Evolutionary conservation across 1,140 invertebrate genomes (phyloP), one percentile per base, ranked within the genome.

Genomic region (Drosophila pallidifrons): DNA sequence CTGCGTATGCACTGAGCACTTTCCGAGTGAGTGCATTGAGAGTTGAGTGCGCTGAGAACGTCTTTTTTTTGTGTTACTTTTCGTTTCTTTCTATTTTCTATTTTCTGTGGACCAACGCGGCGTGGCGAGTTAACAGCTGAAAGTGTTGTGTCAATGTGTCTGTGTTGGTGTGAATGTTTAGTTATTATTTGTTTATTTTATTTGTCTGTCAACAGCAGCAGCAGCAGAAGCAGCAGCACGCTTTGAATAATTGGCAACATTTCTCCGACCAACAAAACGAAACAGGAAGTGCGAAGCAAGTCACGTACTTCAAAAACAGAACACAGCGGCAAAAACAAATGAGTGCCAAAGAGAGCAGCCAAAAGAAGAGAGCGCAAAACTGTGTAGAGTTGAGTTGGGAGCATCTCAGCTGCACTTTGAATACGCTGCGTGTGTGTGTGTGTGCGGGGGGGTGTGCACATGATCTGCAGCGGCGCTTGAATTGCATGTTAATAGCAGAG

Each of bases 221-320:
- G 20, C 41, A n/a, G 66, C 67, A 38, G 54, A 58, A 20, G 20
- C 20, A 13, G 52, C 67, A 16, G 52, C 38, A 54, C 54, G 70
- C 65, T 75, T 75, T 75, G 55, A 78, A 78, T 78, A 78, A 79
- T 79, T 79, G 77, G 77, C 77, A 76, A 79, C 77, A 76, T 79
- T 76, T 79, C 57, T 60, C 61, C 47, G 59, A 38, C 51, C 58
- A 69, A 61, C 54, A 68, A 74, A 63, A 58, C 60, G 54, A 66
- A 75, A 75, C 71, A 78, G 75, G 75, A 78, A 78, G 75, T 78
- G 75, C 75, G 58, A 75, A 65, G 71, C 75, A 75, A 78, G 75
- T 78, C 75, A 78, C 75, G 75, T 78, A 78, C 72, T 55, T 65
- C 35, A 38, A 46, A 77, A 78, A 63, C 51, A 75, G 59, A 78